phyloP scores from a whole-genome alignment of 1,140 invertebrate species.

The Forficula auricularia region DNA sequence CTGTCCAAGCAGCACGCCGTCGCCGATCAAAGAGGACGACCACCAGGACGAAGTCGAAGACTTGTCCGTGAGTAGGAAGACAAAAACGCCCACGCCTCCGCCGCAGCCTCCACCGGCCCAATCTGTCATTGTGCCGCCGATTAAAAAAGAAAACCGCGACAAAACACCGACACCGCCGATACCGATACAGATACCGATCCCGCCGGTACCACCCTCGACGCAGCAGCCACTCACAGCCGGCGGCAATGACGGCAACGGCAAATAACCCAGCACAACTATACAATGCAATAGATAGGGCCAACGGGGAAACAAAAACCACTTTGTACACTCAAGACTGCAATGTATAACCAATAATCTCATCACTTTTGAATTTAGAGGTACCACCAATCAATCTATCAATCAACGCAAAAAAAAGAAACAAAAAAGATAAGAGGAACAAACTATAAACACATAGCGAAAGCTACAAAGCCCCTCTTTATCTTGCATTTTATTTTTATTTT shows the following conservation, averaged over 20 bases:
- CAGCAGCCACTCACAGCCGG: neutral
- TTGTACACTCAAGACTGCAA: too few species aligned
- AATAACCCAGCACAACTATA: neutral
- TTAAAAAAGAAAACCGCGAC: neutral
- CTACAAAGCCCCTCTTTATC: too few species aligned
- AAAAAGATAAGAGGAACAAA: too few species aligned
- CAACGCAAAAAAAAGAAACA: too few species aligned
- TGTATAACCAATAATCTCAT: too few species aligned
- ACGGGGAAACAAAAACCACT: neutral
- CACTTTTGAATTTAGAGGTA: too few species aligned
- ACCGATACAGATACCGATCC: neutral
- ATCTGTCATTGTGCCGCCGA: too few species aligned
- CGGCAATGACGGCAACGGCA: neutral
- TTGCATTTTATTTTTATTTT: too few species aligned
- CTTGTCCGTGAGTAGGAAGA: constrained; percentile 24
- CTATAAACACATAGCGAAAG: too few species aligned
- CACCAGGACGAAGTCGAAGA: constrained; percentile 31
- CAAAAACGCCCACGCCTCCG: too few species aligned
- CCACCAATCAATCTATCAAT: too few species aligned
- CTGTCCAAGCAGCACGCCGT: constrained; percentile 20
- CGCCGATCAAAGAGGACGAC: constrained; percentile 16
- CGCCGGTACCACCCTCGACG: neutral
- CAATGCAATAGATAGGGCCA: neutral
- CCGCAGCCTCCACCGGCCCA: too few species aligned
- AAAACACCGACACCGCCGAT: neutral